Evolutionary conservation across 2,888 invertebrate species (phyloP), one percentile per base, ranked within the genome.

Genomic region (Meteorus cinctellus): DNA sequence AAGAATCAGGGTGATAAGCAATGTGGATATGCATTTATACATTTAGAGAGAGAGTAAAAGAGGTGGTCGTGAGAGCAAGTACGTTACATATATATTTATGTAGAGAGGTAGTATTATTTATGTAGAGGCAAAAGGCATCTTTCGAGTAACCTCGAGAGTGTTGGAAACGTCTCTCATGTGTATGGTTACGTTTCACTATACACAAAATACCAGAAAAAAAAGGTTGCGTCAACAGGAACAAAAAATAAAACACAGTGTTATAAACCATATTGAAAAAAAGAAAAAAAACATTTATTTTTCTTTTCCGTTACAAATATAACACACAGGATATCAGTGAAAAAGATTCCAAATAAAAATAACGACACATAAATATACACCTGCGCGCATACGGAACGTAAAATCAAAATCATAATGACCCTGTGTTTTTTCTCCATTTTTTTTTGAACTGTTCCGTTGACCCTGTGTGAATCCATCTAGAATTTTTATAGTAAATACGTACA

Each of bases 121-220:
- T 60, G 59, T 60, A n/a, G 24, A 60, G 59, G 19, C 24, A 27
- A n/a, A 29, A 29, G 4, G 62, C 1, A 10, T 62, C 55, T 55
- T 14, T 31, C 62, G 14, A 62, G 31, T 62, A 62, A 62, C 62
- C 62, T 62, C 62, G 62, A 62, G 31, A 31, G n/a, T 19, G 55
- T 19, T 19, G 8, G 24, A n/a, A 55, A 55, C 19, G 55, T 55
- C 55, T 55, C n/a, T 55, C 55, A 6, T 55, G 55, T 55, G 55
- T 19, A 19, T 12, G n/a, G 2, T 5, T 16, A 16, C n/a, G 31
- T 62, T 14, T 62, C 16, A 29, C 10, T 31, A 31, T 31, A n/a
- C 31, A 62, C 62, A 31, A 62, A 31, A 62, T 27, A 29, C 3
- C 59, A 29, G 29, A 62, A 19, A 55, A 55, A 19, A 55, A 29